These are phyloP conservation scores for Magallana angulata DNA, from an alignment of 1,140 invertebrate genomes.

Conservation along the genomic window DNA sequence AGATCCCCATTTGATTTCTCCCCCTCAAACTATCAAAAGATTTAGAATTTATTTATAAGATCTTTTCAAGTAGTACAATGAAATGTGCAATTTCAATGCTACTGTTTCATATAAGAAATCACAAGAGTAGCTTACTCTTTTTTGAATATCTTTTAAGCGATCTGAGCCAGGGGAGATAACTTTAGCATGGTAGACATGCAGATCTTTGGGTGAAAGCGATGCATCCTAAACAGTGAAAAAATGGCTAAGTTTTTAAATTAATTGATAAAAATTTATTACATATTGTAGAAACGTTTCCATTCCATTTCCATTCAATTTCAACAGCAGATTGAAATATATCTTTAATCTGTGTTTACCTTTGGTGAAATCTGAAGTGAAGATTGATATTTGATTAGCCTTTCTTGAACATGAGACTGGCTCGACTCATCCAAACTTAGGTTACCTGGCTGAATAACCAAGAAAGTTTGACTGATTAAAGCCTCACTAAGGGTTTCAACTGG, in stretches of 20 bases:
- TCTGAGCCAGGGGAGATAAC: slow-evolving; percentile 51
- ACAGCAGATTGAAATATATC: not conserved
- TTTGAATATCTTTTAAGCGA: slow-evolving; percentile 57
- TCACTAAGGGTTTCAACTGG: no score
- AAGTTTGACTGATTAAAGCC: no score
- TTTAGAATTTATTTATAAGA: not conserved
- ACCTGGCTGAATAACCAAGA: not conserved
- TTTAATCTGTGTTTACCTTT: slow-evolving; percentile 36
- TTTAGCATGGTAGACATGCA: slow-evolving; percentile 48
- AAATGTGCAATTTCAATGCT: not conserved
- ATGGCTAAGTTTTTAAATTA: not conserved
- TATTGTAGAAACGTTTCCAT: not conserved
- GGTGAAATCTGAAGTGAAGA: slow-evolving; percentile 34
- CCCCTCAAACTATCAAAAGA: slow-evolving; percentile 49
- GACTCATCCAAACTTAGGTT: slow-evolving; percentile 30
- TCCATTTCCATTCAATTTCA: not conserved
- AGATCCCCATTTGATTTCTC: slow-evolving; percentile 30
- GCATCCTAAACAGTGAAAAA: not conserved
- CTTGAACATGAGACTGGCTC: slow-evolving; percentile 45
- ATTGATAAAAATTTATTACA: not conserved
- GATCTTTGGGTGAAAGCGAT: slow-evolving; percentile 17
- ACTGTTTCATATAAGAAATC: not conserved
- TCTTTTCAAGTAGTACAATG: not conserved
- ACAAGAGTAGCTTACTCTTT: slow-evolving; percentile 47
- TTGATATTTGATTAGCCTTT: slow-evolving; percentile 51